These are phyloP conservation scores for Drosophila cognata DNA, from an alignment of 2,888 invertebrate genomes.

Conservation along the genomic window DNA sequence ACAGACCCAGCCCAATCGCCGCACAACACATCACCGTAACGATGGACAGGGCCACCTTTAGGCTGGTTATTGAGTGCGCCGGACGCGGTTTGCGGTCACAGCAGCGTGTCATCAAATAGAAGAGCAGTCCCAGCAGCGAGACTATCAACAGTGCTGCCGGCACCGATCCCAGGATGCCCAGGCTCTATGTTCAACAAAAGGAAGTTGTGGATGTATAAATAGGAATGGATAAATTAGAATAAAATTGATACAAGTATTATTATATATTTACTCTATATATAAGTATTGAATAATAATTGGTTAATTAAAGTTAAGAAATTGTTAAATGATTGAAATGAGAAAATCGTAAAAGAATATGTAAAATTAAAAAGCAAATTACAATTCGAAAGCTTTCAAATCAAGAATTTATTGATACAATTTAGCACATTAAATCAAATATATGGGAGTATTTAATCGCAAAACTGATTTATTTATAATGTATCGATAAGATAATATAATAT, in stretches of 20 bases:
- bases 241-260: not conserved
- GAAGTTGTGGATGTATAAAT: not conserved
- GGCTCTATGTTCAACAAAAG: conserved; percentile 88
- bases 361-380: no score
- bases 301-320: no score
- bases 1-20: conserved; percentile 94
- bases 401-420: no score
- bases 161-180: conserved; percentile 96
- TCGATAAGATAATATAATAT: not conserved
- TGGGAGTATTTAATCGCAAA: not conserved
- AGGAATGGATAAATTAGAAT: not conserved
- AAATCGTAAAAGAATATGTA: no score
- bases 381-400: no score
- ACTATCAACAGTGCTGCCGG: conserved; percentile 97
- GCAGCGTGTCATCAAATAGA: conserved; percentile 97
- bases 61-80: conserved; percentile 93
- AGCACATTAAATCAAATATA: not conserved
- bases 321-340: no score
- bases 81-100: conserved; percentile 97
- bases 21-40: conserved; percentile 95
- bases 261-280: not conserved
- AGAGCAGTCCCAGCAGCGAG: conserved; percentile 93
- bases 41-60: conserved; percentile 92
- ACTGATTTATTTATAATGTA: not conserved
- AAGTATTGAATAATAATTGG: no score